Conservation (phyloP, 2,888 invertebrate species). For the Boloria euphrosyne region DNA sequence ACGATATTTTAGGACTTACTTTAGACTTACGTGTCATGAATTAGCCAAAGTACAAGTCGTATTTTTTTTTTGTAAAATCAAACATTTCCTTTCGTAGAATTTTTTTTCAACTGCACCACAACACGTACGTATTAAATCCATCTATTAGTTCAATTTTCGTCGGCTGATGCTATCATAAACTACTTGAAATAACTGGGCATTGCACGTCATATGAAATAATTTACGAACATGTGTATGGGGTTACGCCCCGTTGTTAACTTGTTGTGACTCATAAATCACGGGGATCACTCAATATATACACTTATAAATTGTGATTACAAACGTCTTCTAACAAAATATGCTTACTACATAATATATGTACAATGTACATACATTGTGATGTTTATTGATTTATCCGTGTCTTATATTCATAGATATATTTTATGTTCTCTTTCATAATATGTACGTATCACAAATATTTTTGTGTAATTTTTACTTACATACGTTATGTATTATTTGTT, state of each 20-base stretch:
- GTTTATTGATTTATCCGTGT: too few species aligned
- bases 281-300: conserved; percentile 47
- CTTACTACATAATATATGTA: too few species aligned
- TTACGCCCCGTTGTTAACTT: conserved; percentile 63
- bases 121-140: background rate
- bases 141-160: conserved; percentile 14
- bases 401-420: too few species aligned
- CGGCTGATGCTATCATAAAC: conserved; percentile 34
- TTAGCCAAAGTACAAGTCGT: background rate
- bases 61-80: background rate
- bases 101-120: background rate
- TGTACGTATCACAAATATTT: too few species aligned
- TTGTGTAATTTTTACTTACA: too few species aligned
- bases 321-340: background rate
- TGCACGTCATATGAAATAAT: conserved; percentile 56
- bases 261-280: conserved; percentile 45
- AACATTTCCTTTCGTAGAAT: too few species aligned
- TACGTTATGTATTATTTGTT: too few species aligned
- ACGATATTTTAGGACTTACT: too few species aligned
- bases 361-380: too few species aligned
- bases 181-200: conserved; percentile 26
- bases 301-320: conserved; percentile 48
- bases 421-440: too few species aligned
- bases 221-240: conserved; percentile 57
- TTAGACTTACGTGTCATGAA: too few species aligned